Base-by-base conservation (phyloP, 2,797 vertebrate genomes). In the Babyrousa celebensis region DNA sequence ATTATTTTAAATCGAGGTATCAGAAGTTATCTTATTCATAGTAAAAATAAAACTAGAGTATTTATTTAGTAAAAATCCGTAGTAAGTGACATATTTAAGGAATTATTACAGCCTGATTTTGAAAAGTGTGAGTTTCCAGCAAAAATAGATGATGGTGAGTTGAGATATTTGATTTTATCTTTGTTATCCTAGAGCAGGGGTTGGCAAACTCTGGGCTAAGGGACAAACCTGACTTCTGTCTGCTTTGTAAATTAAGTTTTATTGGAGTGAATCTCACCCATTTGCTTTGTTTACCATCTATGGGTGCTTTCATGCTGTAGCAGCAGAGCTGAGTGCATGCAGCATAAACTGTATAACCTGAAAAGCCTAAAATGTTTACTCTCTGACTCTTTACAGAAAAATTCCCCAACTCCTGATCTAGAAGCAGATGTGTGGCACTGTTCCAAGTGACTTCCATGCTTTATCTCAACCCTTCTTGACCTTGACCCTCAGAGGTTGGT, bases 191-290 rank as follows among this genome's bases (percentile, higher is more conserved):
- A 29, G 17, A 70, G 21, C 29, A 54, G 15, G 3, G 11, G 1
- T 5, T 6, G 56, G 16, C 3, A 21, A 78, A 40, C 18, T 40
- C 3, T 32, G 62, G 29, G 25, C 6, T n/a, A 8, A 65, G 6
- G 16, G 40, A 12, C 43, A 17, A 40, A 43, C 23, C 20, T 15
- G 27, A 56, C 25, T 12, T 75, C 20, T 16, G 1, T 23, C 23
- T 15, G 11, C 12, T 82, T 75, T n/a, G 40, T 67, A 32, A 71
- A 65, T 48, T n/a, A 15, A 32, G 16, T 84, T 23, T 77, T 84
- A 67, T 68, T 52, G 60, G 15, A n/a, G 36, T 3, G 43, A 68
- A 0, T 7, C 29, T 36, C 29, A 29, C 6, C 14, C 0, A 0
- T 75, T 17, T 67, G 27, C 23, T 68, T 1, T 1, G 10, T 11